phyloP scores from a whole-genome alignment of 2,113 vertebrate species.

The Atlantisia rogersi region DNA sequence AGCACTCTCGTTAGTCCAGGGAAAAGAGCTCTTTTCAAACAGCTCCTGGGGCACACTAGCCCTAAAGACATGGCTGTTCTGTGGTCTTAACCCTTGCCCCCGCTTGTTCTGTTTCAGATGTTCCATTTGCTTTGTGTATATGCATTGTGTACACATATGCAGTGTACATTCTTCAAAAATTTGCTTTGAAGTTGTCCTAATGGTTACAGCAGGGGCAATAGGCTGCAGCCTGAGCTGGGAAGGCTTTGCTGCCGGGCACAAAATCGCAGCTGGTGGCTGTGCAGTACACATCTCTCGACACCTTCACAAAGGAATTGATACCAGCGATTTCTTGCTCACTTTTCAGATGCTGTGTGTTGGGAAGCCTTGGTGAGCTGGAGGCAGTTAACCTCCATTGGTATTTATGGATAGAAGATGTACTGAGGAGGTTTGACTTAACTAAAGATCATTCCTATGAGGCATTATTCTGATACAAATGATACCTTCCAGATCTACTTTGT shows the following conservation, averaged over 20 bases:
- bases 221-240: neutral
- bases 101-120: neutral
- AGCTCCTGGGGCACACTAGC: rapidly evolving
- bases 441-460: neutral
- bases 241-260: neutral
- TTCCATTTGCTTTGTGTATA: neutral
- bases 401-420: neutral
- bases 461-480: neutral
- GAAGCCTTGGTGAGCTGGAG: neutral
- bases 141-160: neutral
- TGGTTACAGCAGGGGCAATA: neutral
- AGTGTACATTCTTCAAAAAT: neutral
- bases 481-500: neutral
- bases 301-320: neutral
- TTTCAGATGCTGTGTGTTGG: neutral
- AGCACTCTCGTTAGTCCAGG: neutral
- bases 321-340: rapidly evolving
- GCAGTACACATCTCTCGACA: rapidly evolving
- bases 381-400: neutral
- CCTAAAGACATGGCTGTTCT: neutral
- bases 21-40: neutral
- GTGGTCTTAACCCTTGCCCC: neutral
- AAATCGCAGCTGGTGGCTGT: neutral
- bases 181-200: neutral
- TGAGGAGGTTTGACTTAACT: neutral